A percentile compares a stretch with the other conserved stretches of the same genome.
phyloP scores from a whole-genome alignment of 2,113 vertebrate species.

The Nestor notabilis region DNA sequence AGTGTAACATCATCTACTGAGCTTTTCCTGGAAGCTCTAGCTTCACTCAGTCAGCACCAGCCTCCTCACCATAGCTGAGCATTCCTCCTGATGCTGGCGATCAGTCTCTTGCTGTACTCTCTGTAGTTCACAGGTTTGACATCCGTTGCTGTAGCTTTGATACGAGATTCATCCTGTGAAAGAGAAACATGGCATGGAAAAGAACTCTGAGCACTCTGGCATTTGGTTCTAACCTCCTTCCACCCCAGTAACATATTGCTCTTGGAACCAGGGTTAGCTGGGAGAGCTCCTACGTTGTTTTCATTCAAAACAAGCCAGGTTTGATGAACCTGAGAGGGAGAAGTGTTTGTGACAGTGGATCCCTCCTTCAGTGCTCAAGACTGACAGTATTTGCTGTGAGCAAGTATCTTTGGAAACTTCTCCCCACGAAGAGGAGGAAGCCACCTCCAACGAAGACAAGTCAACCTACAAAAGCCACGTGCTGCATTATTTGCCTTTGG shows the following conservation, averaged over 20 bases:
- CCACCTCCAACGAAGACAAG: neutral
- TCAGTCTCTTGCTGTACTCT: slow-evolving; percentile 90
- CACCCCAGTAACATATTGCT: neutral
- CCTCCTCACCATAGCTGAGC: slow-evolving; percentile 62
- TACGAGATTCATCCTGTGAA: slow-evolving; percentile 91
- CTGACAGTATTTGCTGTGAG: neutral
- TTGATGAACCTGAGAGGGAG: neutral
- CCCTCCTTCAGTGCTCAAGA: neutral
- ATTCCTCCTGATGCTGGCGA: slow-evolving; percentile 86
- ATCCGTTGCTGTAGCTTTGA: slow-evolving; percentile 91
- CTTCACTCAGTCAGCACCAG: neutral
- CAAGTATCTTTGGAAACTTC: neutral
- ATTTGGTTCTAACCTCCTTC: neutral
- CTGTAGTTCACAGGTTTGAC: slow-evolving; percentile 91
- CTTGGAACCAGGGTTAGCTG: neutral
- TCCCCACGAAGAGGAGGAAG: neutral
- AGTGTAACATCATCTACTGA: neutral
- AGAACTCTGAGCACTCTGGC: neutral
- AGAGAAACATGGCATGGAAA: neutral
- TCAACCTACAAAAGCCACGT: neutral
- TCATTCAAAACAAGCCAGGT: neutral
- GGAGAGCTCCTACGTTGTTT: neutral
- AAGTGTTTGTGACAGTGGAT: neutral
- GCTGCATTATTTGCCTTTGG: neutral
- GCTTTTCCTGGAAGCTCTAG: neutral